Conservation (phyloP, 2,888 invertebrate species). For the Meandrusa payeni region DNA sequence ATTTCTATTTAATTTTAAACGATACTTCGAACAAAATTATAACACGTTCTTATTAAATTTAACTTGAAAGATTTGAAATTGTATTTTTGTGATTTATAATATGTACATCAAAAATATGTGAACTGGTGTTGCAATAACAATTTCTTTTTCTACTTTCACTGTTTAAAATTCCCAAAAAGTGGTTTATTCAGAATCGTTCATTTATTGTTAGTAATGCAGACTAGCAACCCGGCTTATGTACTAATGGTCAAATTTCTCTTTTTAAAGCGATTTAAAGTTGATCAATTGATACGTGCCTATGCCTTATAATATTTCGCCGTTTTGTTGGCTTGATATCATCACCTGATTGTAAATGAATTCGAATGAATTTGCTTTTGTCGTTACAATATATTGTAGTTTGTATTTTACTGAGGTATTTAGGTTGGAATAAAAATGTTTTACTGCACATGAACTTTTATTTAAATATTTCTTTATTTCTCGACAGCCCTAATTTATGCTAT, state of each 20-base stretch:
- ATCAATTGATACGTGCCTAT: conserved; percentile 17
- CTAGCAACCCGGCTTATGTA: background rate
- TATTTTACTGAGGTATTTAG: conserved; percentile 50
- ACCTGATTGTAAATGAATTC: conserved; percentile 50
- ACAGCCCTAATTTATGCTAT: too few species aligned
- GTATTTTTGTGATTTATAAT: too few species aligned
- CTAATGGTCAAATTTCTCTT: conserved; percentile 7
- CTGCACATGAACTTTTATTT: conserved; percentile 38
- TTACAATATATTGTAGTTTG: conserved; percentile 57
- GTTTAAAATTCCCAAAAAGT: too few species aligned
- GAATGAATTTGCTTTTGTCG: conserved; percentile 56
- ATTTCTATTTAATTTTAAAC: too few species aligned
- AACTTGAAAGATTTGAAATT: too few species aligned
- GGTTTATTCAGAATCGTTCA: too few species aligned
- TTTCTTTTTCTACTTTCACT: too few species aligned
- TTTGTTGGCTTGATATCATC: conserved; percentile 37
- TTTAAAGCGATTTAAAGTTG: conserved; percentile 1
- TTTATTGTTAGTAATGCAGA: conserved; percentile 10
- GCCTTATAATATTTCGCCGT: conserved; percentile 33
- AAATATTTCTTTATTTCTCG: background rate
- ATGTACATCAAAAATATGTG: too few species aligned
- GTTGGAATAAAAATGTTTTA: conserved; percentile 61
- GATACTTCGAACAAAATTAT: too few species aligned
- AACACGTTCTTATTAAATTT: too few species aligned
- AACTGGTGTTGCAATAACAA: too few species aligned